Conservation (phyloP, 2,113 vertebrate genomes). For the Gallinago paraguaiae region DNA sequence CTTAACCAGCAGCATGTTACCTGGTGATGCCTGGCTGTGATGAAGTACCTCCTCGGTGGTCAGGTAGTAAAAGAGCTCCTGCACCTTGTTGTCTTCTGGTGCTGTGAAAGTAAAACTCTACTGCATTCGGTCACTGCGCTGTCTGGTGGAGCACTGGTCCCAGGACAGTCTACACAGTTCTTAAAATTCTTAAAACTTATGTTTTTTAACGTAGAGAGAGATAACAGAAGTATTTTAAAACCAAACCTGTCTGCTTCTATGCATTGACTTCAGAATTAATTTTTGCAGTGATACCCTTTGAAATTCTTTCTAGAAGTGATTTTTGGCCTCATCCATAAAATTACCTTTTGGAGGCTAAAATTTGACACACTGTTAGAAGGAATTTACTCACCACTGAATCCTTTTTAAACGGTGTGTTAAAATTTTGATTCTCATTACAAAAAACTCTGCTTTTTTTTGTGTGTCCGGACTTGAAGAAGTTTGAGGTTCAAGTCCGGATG, state of each 20-base stretch:
- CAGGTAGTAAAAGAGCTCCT: not conserved
- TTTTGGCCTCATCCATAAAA: not conserved
- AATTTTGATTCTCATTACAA: not conserved
- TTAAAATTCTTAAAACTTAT: not conserved
- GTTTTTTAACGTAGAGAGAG: not conserved
- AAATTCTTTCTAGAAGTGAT: not conserved
- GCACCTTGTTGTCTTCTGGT: accelerated
- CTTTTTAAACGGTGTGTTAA: not conserved
- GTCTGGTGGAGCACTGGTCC: not conserved
- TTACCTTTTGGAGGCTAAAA: not conserved
- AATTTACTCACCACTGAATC: not conserved
- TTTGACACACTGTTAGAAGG: not conserved
- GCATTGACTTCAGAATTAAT: not conserved
- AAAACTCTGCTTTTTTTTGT: not conserved
- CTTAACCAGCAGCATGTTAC: not conserved
- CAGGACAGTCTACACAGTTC: not conserved
- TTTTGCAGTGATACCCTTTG: not conserved
- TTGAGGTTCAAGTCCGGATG: not conserved
- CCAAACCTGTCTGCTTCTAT: not conserved
- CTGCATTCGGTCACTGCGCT: not conserved
- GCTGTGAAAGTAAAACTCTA: not conserved
- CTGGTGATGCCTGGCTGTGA: not conserved
- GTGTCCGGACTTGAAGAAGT: not conserved
- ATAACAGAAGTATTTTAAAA: not conserved
- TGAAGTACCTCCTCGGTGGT: not conserved